Conservation (phyloP, 1,140 invertebrate species). For the Chironomus tepperi region DNA sequence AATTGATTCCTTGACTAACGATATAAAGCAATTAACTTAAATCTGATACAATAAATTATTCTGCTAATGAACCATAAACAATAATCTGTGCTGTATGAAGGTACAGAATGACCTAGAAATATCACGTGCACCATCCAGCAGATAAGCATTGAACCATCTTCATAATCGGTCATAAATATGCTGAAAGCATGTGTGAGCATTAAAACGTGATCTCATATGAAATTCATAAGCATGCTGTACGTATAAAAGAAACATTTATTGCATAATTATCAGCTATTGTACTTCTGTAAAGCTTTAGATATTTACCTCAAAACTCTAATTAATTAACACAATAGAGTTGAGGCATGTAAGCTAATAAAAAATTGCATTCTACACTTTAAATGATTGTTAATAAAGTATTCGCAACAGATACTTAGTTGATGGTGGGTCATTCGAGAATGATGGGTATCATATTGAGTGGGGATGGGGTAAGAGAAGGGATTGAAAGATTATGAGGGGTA, state of each 20-base stretch:
- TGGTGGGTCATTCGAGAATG: too few species aligned
- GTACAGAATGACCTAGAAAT: conserved; percentile 1
- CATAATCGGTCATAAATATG: background rate
- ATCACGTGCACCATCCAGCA: background rate
- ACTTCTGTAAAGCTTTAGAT: background rate
- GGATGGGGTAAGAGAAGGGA: too few species aligned
- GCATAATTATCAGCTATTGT: background rate
- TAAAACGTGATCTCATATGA: background rate
- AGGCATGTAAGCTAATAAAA: background rate
- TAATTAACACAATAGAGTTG: background rate
- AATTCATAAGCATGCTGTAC: background rate
- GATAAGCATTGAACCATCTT: background rate
- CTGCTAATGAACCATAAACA: background rate
- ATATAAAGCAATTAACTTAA: too few species aligned
- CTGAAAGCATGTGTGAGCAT: background rate
- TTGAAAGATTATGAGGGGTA: too few species aligned
- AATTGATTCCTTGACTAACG: too few species aligned
- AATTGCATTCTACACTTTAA: background rate
- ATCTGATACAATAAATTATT: too few species aligned
- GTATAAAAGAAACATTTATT: background rate
- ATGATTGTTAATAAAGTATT: conserved; percentile 10
- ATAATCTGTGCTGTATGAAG: background rate
- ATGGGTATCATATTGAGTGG: too few species aligned
- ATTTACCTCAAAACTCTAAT: conserved; percentile 10
- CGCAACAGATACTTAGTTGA: background rate